A percentile compares a stretch with the other conserved stretches of the same genome.
Conservation (phyloP, 1,140 invertebrate species). For the Drosophila repletoides region DNA sequence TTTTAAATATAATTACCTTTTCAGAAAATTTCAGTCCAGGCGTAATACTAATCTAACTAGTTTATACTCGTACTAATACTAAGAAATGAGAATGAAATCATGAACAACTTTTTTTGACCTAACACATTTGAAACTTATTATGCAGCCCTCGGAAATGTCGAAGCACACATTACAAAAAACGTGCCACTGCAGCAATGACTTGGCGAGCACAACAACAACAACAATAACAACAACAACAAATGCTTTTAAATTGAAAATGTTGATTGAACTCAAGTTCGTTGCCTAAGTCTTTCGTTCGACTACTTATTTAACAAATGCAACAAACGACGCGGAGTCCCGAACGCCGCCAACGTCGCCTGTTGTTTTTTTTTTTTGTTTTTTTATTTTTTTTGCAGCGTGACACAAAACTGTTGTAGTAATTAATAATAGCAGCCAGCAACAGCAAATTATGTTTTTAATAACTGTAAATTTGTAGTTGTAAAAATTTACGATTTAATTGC, state of each 20-base stretch:
- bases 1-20: no score
- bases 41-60: no score
- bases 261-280: conserved; percentile 79
- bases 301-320: conserved; percentile 42
- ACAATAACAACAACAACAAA: conserved; percentile 41
- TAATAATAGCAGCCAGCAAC: conserved; percentile 71
- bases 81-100: no score
- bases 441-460: conserved; percentile 80
- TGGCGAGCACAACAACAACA: conserved; percentile 35
- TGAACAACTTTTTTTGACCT: not conserved
- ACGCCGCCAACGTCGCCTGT: conserved; percentile 18
- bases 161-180: conserved; percentile 55
- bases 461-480: conserved; percentile 81
- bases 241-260: conserved; percentile 78
- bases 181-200: conserved; percentile 72
- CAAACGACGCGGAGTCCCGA: conserved; percentile 7
- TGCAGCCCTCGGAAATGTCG: conserved; percentile 50
- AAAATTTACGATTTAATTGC: conserved; percentile 80
- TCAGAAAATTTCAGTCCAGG: no score
- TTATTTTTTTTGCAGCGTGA: conserved; percentile 54
- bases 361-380: conserved; percentile 32
- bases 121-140: conserved; percentile 22
- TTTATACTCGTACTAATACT: no score
- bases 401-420: conserved; percentile 78
- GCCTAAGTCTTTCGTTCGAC: conserved; percentile 76